These are phyloP conservation scores for Apodemus agrarius DNA, from an alignment of 2,797 vertebrate species.

Conservation along the genomic window DNA sequence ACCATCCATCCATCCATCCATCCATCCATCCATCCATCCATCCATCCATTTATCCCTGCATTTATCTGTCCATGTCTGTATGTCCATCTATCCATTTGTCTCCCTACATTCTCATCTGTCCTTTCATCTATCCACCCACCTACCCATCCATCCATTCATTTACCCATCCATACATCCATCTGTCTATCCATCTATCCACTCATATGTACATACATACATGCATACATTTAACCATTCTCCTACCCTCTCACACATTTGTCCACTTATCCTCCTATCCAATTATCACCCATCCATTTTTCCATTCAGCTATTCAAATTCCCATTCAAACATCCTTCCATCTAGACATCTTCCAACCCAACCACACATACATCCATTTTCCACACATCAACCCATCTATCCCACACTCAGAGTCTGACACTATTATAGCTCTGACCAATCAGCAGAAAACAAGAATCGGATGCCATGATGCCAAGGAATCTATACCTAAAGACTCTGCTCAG, in stretches of 20 bases:
- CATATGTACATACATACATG: rapidly evolving
- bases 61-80: background rate
- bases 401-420: background rate
- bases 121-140: background rate
- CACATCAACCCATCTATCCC: background rate
- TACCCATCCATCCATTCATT: too few relatives aligned
- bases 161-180: background rate
- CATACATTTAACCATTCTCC: background rate
- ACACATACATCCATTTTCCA: background rate
- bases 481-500: slow-evolving; percentile 46
- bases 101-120: too few relatives aligned
- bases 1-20: background rate
- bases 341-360: background rate
- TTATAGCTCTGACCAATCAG: slow-evolving; percentile 30
- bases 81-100: too few relatives aligned
- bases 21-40: background rate
- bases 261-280: background rate
- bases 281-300: too few relatives aligned
- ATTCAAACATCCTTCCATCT: background rate
- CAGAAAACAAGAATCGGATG: slow-evolving; percentile 9
- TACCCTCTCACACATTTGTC: background rate
- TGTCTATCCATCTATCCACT: background rate
- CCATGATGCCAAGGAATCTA: background rate
- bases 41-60: background rate
- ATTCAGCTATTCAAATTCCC: background rate